Evolutionary conservation across 2,888 invertebrate genomes (phyloP), one percentile per base, ranked within the genome.

Genomic region (Meta bourneti): DNA sequence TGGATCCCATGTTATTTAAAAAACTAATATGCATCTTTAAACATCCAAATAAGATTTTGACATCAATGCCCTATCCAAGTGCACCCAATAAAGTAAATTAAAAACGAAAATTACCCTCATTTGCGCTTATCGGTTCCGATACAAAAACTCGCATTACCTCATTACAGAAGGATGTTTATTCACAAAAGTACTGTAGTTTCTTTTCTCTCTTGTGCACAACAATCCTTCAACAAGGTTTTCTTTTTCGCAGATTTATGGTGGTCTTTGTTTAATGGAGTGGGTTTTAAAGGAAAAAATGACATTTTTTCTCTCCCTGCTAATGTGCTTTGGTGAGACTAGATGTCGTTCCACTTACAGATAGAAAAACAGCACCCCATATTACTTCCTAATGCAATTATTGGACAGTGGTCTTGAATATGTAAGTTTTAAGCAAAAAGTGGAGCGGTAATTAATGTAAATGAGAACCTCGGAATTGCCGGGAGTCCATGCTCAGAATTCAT

Each of bases 301-400:
- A 6, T 20, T 13, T 34, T 34, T 61, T 79, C 16, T 61, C 20
- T 61, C 61, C 34, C n/a, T 16, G 7, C 61, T 61, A 61, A 61
- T 61, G 61, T 61, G 61, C 61, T 61, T 61, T 61, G 61, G 13
- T 61, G 9, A 16, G 61, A 16, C 13, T 61, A 16, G 61, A 61
- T 11, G 16, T 61, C 16, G 61, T 61, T 16, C 61, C 16, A 61
- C 61, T 61, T 61, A 16, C n/a, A 34, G 49, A 72, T 7, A 78
- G 79, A 81, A 72, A 72, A 87, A 70, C 8, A n/a, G 48, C 6
- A 6, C 74, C 79, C 49, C 49, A 80, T 81, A 81, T 81, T 74
- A 88, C 88, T 88, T 88, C 81, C 74, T 81, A 88, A 88, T 88
- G 88, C 61, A 88, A 88, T 88, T 81, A 88, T 81, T 81, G 81